Evolutionary conservation across 2,888 invertebrate species (phyloP).

Genomic region (Limnephilus auricula): DNA sequence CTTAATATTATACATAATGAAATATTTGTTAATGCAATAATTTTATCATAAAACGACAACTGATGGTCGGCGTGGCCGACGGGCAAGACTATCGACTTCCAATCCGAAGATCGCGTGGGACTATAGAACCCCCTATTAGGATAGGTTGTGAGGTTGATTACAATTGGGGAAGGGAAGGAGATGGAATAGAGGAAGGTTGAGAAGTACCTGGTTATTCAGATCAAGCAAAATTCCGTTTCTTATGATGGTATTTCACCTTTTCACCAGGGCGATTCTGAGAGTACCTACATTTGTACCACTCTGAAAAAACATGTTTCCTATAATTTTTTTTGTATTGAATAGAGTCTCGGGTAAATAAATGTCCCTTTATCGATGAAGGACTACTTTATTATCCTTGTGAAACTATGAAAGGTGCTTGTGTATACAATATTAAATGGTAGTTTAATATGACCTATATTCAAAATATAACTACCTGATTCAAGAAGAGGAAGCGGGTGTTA

Average conservation of each 20-base stretch:
- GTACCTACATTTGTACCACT: background rate
- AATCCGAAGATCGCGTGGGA: background rate
- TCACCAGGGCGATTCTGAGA: background rate
- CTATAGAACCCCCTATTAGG: background rate
- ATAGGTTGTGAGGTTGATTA: background rate
- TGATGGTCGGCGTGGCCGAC: no score
- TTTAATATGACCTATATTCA: conserved; percentile 25
- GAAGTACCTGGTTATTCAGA: background rate
- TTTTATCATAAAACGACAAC: no score
- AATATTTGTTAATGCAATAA: no score
- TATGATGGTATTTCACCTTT: no score
- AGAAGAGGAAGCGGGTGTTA: conserved; percentile 22
- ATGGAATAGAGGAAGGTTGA: background rate
- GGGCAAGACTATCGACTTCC: no score
- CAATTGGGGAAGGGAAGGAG: background rate
- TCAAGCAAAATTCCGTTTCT: background rate
- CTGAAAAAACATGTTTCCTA: background rate
- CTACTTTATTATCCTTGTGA: background rate
- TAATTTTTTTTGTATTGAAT: background rate
- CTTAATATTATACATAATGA: no score
- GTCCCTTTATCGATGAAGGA: conserved; percentile 13
- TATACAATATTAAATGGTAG: conserved; percentile 7
- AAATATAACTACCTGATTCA: conserved; percentile 7
- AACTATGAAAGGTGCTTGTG: background rate
- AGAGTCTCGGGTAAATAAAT: background rate